Conservation (phyloP, 2,888 invertebrate genomes). For the Oscheius sp. region DNA sequence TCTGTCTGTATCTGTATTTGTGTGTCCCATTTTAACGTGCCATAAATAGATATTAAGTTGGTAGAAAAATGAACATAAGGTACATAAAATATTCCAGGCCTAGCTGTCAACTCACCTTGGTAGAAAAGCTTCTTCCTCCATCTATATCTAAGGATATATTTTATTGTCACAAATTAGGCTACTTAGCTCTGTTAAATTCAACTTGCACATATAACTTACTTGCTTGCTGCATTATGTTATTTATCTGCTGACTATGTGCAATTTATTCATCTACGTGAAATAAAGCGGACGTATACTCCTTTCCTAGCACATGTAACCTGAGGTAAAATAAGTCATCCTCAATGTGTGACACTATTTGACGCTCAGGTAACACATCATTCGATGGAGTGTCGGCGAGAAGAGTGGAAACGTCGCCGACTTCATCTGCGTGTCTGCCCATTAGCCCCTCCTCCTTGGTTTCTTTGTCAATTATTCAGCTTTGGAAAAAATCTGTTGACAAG, state of each 20-base stretch:
- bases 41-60: no score
- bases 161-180: no score
- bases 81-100: no score
- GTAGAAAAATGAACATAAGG: no score
- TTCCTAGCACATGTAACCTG: constrained; percentile 4
- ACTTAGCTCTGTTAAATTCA: no score
- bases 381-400: background rate
- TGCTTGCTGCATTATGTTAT: background rate
- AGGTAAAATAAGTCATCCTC: constrained; percentile 11
- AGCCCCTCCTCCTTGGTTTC: constrained; percentile 11
- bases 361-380: constrained; percentile 13
- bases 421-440: constrained; percentile 13
- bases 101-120: no score
- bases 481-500: background rate
- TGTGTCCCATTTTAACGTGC: background rate
- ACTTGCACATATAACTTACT: no score
- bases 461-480: constrained; percentile 14
- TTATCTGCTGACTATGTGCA: background rate
- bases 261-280: background rate
- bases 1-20: background rate
- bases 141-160: no score
- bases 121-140: no score
- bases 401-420: background rate
- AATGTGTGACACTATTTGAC: constrained; percentile 11
- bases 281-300: background rate